Percentiles rank a stretch among this genome's conserved stretches.
phyloP scores from a whole-genome alignment of 2,888 invertebrate species.

The Pyralis farinalis region DNA sequence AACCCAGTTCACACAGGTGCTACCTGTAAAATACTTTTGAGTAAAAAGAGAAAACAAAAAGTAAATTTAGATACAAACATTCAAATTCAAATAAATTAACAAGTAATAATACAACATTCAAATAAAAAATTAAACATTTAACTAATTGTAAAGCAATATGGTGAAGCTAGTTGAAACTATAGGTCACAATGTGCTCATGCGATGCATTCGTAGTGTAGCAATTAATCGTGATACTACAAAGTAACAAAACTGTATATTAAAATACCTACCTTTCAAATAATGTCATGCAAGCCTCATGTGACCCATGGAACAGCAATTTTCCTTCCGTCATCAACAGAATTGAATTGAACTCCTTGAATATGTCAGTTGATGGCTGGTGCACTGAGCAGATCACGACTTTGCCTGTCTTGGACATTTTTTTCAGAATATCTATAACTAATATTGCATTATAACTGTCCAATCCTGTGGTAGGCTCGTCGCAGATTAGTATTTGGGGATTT shows the following conservation, averaged over 20 bases:
- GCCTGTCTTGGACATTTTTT: slow-evolving; percentile 81
- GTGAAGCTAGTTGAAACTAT: no score
- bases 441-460: slow-evolving; percentile 94
- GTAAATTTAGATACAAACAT: no score
- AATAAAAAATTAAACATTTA: no score
- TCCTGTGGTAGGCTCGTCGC: slow-evolving; percentile 96
- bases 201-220: no score
- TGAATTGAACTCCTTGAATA: slow-evolving; percentile 89
- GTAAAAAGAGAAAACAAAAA: no score
- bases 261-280: slow-evolving; percentile 83
- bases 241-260: no score
- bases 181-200: no score
- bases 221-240: not conserved
- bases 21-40: no score
- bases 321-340: slow-evolving; percentile 90
- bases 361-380: slow-evolving; percentile 93
- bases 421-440: slow-evolving; percentile 86
- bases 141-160: no score
- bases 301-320: slow-evolving; percentile 87
- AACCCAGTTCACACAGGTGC: no score
- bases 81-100: no score
- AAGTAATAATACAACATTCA: no score
- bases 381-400: slow-evolving; percentile 92
- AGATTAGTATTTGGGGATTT: slow-evolving; percentile 92
- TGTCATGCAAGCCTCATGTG: slow-evolving; percentile 81